Evolutionary conservation across 2,797 vertebrate genomes (phyloP).

Genomic region (Naso thynnoides): DNA sequence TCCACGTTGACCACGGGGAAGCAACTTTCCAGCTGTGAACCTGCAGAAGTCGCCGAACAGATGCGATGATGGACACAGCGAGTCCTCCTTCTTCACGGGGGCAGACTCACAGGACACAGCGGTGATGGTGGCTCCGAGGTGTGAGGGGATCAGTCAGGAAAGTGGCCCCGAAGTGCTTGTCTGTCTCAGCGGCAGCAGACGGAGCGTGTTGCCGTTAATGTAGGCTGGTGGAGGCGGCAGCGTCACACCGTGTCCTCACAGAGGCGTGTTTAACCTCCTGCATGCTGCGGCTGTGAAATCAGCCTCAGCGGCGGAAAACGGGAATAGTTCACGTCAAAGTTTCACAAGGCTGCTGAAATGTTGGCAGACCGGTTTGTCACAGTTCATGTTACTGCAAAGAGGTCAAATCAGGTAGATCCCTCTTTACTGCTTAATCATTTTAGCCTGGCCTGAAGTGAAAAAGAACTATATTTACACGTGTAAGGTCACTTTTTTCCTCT

Average conservation of each 20-base stretch:
- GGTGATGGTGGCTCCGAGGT: conserved; percentile 24
- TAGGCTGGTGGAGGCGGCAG: conserved; percentile 37
- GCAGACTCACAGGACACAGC: conserved; percentile 22
- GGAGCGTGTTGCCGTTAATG: conserved; percentile 71
- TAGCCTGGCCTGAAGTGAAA: too few species aligned
- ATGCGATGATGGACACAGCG: accelerated
- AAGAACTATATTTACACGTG: too few species aligned
- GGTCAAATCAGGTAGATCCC: too few species aligned
- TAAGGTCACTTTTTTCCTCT: too few species aligned
- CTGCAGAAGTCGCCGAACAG: background rate
- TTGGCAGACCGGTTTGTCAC: background rate
- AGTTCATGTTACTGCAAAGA: too few species aligned
- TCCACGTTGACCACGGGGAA: conserved; percentile 68
- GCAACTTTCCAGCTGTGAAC: conserved; percentile 68
- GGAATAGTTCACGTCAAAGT: background rate
- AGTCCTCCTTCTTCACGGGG: conserved; percentile 39
- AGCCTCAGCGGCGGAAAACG: background rate
- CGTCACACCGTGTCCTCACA: conserved; percentile 68
- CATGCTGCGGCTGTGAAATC: background rate
- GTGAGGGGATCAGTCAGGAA: conserved; percentile 10
- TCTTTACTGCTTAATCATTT: too few species aligned
- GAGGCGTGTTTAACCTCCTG: conserved; percentile 61
- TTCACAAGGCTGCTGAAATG: background rate
- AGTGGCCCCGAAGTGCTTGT: conserved; percentile 40
- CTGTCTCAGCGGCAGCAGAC: conserved; percentile 39